A percentile compares a stretch with the other conserved stretches of the same genome.
Conservation (phyloP, 1,140 invertebrate species). For the Monomorium pharaonis region DNA sequence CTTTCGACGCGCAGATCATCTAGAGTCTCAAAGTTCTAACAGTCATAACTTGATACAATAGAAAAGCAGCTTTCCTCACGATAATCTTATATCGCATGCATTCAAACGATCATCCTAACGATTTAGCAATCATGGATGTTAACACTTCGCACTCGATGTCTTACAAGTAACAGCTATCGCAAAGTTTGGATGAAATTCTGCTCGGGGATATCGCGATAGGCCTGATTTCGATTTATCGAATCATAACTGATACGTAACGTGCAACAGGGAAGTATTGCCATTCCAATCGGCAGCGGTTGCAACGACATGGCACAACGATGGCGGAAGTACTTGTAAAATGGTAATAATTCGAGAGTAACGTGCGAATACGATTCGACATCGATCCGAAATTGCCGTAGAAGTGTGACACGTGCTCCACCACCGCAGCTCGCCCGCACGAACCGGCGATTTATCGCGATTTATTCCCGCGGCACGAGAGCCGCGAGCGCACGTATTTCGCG, state of each 20-base stretch:
- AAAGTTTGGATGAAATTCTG: not conserved
- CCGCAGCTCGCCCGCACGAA: constrained; percentile 60
- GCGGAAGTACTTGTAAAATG: constrained; percentile 20
- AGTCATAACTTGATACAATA: not conserved
- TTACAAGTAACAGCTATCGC: not conserved
- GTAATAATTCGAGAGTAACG: constrained; percentile 23
- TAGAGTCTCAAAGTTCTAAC: not conserved
- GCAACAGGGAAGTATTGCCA: not conserved
- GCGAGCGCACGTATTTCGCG: constrained; percentile 45
- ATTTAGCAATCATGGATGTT: not conserved
- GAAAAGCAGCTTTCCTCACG: not conserved
- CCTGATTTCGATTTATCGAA: not conserved
- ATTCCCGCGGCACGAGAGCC: constrained; percentile 63
- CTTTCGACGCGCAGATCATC: constrained; percentile 25
- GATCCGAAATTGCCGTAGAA: constrained; percentile 27
- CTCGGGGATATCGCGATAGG: not conserved
- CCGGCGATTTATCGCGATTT: constrained; percentile 70
- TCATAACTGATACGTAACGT: not conserved
- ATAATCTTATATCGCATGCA: not conserved
- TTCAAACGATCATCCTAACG: not conserved
- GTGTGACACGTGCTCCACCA: constrained; percentile 58
- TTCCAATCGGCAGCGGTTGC: not conserved
- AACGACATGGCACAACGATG: not conserved
- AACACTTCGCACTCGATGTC: not conserved
- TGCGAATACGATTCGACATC: constrained; percentile 26